Base-by-base conservation (phyloP, 2,113 vertebrate genomes). In the Sylvietta virens region DNA sequence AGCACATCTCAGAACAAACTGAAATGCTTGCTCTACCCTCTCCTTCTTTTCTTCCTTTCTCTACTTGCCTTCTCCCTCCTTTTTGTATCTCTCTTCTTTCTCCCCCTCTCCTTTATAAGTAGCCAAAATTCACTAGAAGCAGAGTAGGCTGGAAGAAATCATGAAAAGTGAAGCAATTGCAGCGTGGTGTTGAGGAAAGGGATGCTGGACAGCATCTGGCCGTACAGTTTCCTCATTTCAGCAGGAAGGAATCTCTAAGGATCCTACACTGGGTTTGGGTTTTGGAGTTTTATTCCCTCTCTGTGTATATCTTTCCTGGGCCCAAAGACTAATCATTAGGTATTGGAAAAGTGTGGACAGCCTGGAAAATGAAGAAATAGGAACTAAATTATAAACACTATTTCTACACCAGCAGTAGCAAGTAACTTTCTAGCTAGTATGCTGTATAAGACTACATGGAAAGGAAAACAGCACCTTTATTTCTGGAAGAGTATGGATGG, bases 121-220 rank as follows among this genome's bases (percentile, higher is more conserved):
- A 39, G 20, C 4, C 33, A 47, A 92, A 53, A 8, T 57, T 90
- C 42, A 44, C 17, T 39, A 19, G 11, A 47, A 40, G 72, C 30
- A n/a, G 42, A n/a, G 4, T 12, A 42, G 33, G 7, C 9, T 54
- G 48, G 48, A 54, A 73, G 35, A 56, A 79, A 31, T 6, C 5
- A 11, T 1, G 0, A 28, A 57, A 72, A 72, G 3, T 8, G 15
- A 24, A 26, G 21, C 3, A 39, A 16, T 8, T 42, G 23, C 11
- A 51, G 20, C 27, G n/a, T 3, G 9, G 3, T 27, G 22, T 27
- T 69, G 56, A 60, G 26, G 10, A 23, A 14, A 56, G 3, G 5
- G 9, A 7, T 77, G 27, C 16, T 48, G 65, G 31, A 9, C 17
- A n/a, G 8, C 7, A 11, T 28, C n/a, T 45, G 37, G 9, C 14